Percentiles rank a stretch among this genome's conserved stretches.
phyloP scores from a whole-genome alignment of 30 jellyfish, hydroid and myxozoan genomes.

The Nemopilema nomurai region DNA sequence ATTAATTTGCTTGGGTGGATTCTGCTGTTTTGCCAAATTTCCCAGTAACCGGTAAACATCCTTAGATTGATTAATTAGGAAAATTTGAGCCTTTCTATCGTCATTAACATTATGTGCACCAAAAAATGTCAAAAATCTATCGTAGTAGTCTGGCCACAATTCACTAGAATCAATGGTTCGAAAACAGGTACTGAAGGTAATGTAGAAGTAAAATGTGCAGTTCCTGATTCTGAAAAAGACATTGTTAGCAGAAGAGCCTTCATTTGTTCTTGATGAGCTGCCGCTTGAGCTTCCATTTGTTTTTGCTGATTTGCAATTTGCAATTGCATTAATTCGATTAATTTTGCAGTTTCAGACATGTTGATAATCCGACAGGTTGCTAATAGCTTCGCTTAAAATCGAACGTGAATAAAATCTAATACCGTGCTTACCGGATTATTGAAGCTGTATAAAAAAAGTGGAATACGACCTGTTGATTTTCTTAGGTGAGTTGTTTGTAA shows the following conservation, averaged over 20 bases:
- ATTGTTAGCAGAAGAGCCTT: background rate
- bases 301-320: background rate
- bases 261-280: background rate
- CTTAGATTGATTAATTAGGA: constrained; percentile 41
- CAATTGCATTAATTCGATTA: background rate
- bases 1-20: constrained; percentile 21
- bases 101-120: constrained; percentile 44
- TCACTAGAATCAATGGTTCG: constrained; percentile 12
- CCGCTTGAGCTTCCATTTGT: constrained; percentile 5
- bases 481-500: too few relatives aligned
- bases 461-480: too few relatives aligned
- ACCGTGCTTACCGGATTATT: background rate
- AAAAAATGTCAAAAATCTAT: background rate
- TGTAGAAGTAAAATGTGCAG: background rate
- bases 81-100: constrained; percentile 23
- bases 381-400: background rate
- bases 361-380: too few relatives aligned
- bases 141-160: constrained; percentile 32
- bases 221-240: background rate
- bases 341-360: constrained; percentile 3
- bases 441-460: constrained; percentile 1
- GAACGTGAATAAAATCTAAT: background rate
- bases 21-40: constrained; percentile 22
- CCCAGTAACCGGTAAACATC: constrained; percentile 34
- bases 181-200: constrained; percentile 2